Evolutionary conservation across 2,113 vertebrate species (phyloP).

Genomic region (Pelodiscus sinensis): DNA sequence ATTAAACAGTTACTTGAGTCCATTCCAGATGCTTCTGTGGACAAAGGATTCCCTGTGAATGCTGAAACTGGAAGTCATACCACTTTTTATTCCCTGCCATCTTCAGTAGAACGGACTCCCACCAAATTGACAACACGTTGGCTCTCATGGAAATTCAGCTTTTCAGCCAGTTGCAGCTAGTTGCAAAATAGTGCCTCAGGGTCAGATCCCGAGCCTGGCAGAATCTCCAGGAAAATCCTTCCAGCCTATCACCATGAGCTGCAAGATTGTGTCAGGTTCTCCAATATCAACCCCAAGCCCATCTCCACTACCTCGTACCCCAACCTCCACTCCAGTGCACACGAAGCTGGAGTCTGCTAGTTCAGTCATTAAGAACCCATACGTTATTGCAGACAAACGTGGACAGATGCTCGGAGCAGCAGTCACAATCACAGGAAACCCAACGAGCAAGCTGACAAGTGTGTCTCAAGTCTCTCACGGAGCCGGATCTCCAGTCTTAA

Average conservation of each 20-base stretch:
- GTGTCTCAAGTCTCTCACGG: slow-evolving; percentile 83
- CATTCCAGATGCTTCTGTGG: slow-evolving; percentile 69
- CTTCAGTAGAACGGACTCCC: slow-evolving; percentile 89
- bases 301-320: slow-evolving; percentile 92
- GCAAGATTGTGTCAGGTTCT: slow-evolving; percentile 99
- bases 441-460: slow-evolving; percentile 86
- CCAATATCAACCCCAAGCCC: slow-evolving; percentile 97
- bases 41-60: slow-evolving; percentile 89
- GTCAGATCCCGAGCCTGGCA: slow-evolving; percentile 88
- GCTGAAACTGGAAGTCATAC: slow-evolving; percentile 82
- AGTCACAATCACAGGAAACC: slow-evolving; percentile 85
- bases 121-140: slow-evolving; percentile 90
- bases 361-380: slow-evolving; percentile 88
- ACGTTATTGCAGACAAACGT: slow-evolving; percentile 91
- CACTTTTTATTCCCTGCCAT: slow-evolving; percentile 79
- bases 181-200: slow-evolving; percentile 96
- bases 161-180: slow-evolving; percentile 98
- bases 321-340: slow-evolving; percentile 90
- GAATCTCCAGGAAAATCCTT: slow-evolving; percentile 98
- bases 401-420: slow-evolving; percentile 86
- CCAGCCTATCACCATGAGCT: slow-evolving; percentile 99
- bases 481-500: slow-evolving; percentile 89
- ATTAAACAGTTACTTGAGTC: slow-evolving; percentile 80
- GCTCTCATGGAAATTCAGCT: slow-evolving; percentile 96
- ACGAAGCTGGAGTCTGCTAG: slow-evolving; percentile 86